phyloP scores from a whole-genome alignment of 2,797 vertebrate genomes.

The Thripadectes ignobilis region DNA sequence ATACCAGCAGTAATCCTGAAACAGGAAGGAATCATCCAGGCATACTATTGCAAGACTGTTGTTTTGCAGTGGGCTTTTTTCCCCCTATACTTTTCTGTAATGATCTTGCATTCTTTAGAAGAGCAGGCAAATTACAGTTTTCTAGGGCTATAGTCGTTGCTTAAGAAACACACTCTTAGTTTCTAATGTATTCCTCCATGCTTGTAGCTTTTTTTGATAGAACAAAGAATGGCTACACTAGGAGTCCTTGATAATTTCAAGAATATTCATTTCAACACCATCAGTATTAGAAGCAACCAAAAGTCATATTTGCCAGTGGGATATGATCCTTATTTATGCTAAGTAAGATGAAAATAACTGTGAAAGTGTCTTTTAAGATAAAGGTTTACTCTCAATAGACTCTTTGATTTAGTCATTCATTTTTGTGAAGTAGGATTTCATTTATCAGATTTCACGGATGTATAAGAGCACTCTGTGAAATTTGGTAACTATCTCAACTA shows the following conservation, averaged over 20 bases:
- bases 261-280: background rate
- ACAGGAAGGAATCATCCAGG: background rate
- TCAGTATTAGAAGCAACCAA: background rate
- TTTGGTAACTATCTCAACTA: background rate
- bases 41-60: background rate
- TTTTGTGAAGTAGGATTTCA: background rate
- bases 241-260: background rate
- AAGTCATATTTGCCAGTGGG: background rate
- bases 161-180: background rate
- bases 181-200: background rate
- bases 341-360: background rate
- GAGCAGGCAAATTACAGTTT: background rate
- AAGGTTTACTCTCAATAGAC: background rate
- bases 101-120: background rate
- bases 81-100: background rate
- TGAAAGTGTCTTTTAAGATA: background rate
- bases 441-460: background rate
- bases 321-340: background rate
- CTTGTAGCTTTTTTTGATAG: background rate
- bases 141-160: background rate
- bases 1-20: conserved; percentile 13
- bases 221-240: background rate
- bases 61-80: background rate
- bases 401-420: background rate
- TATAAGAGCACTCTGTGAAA: background rate